phyloP scores from a whole-genome alignment of 2,797 vertebrate genomes.

The Silurus lanzhouensis region DNA sequence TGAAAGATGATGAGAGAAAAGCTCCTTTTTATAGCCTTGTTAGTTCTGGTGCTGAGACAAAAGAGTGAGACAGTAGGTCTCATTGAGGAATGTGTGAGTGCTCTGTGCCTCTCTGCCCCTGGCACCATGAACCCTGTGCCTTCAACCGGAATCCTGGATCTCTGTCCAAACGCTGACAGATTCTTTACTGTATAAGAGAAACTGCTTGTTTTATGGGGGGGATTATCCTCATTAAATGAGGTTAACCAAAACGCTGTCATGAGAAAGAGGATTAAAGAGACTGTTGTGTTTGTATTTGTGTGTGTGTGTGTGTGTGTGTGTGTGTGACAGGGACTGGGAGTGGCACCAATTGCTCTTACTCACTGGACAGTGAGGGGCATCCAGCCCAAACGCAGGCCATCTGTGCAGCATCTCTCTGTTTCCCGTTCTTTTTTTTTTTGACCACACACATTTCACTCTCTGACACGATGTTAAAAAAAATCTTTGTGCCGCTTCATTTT shows the following conservation, averaged over 20 bases:
- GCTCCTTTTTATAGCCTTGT: conserved; percentile 57
- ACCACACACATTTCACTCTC: background rate
- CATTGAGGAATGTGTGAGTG: conserved; percentile 71
- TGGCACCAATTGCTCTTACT: conserved; percentile 34
- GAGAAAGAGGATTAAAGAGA: conserved; percentile 66
- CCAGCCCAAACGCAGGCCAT: conserved; percentile 59
- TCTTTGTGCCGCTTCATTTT: conserved; percentile 59
- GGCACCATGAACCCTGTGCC: conserved; percentile 57
- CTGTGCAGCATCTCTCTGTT: conserved; percentile 54
- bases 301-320: conserved; percentile 47
- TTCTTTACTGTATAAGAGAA: conserved; percentile 61
- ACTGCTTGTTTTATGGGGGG: conserved; percentile 60
- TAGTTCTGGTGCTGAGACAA: conserved; percentile 59
- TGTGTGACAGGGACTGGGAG: conserved; percentile 45
- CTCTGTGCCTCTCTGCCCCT: conserved; percentile 68
- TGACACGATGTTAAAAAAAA: conserved; percentile 20
- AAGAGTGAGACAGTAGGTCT: conserved; percentile 70
- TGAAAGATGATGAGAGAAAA: conserved; percentile 10
- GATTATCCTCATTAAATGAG: conserved; percentile 72
- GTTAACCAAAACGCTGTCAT: conserved; percentile 65
- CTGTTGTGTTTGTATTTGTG: conserved; percentile 32
- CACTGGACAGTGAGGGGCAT: conserved; percentile 45
- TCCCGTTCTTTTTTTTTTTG: background rate
- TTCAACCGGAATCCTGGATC: conserved; percentile 56
- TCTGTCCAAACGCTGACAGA: conserved; percentile 38